Percentiles rank a stretch among this genome's conserved stretches.
Evolutionary conservation across 2,888 invertebrate species (phyloP).

Genomic region (Netelia melanura): DNA sequence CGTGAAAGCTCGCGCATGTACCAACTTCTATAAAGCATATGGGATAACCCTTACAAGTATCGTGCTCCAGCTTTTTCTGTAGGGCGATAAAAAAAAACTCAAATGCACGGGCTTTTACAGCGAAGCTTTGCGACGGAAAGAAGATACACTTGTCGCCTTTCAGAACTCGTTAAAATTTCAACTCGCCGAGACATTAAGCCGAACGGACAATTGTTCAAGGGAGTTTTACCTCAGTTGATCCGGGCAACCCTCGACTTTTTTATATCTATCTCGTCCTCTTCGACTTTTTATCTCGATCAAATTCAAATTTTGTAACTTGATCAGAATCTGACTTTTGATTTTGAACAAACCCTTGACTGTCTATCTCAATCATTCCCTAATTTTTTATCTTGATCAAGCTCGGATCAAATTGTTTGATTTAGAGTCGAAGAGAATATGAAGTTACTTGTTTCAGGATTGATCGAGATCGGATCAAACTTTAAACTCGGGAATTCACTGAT

Average conservation of each 20-base stretch:
- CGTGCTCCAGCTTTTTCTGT: not conserved
- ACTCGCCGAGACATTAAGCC: slow-evolving; percentile 22
- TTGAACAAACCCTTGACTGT: not conserved
- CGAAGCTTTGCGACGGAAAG: slow-evolving; percentile 12
- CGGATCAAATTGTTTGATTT: not conserved
- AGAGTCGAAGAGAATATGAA: not conserved
- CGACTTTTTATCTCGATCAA: not conserved
- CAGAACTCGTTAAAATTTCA: slow-evolving; percentile 50
- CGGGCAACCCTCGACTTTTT: no score
- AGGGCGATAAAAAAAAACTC: not conserved
- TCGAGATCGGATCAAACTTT: no score
- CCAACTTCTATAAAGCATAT: not conserved
- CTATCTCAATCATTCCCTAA: not conserved
- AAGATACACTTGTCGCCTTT: slow-evolving; percentile 39
- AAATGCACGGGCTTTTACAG: slow-evolving; percentile 29
- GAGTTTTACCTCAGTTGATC: no score
- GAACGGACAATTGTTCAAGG: not conserved
- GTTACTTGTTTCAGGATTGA: no score
- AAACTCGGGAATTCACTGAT: no score
- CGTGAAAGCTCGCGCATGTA: slow-evolving; percentile 29
- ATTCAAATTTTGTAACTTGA: not conserved
- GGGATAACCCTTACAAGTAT: not conserved
- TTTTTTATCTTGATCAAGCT: not conserved
- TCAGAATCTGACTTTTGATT: not conserved
- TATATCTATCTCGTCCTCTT: no score